phyloP scores from a whole-genome alignment of 2,113 vertebrate species.

The Ictidomys tridecemlineatus region DNA sequence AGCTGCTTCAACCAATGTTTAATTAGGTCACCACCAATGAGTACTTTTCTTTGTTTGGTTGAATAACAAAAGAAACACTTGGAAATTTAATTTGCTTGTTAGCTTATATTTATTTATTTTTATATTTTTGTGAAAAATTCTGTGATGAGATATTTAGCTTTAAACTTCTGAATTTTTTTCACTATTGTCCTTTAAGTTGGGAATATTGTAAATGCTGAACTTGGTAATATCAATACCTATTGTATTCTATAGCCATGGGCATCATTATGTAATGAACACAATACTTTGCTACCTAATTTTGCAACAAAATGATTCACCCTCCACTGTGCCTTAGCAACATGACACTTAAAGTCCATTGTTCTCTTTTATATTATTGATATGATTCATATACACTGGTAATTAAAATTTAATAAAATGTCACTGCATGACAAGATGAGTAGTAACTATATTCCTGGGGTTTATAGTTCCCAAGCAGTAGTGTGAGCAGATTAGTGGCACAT shows the following conservation, averaged over 20 bases:
- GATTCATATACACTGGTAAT: not conserved
- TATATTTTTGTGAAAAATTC: not conserved
- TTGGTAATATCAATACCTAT: not conserved
- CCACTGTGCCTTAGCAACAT: not conserved
- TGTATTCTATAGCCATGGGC: not conserved
- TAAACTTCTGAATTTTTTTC: not conserved
- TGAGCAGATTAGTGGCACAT: not conserved
- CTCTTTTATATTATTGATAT: not conserved
- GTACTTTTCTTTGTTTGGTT: not conserved
- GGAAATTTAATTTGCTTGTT: conserved; percentile 4
- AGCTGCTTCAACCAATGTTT: not conserved
- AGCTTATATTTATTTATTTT: not conserved
- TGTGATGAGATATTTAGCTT: not conserved
- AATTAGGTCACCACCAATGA: not conserved
- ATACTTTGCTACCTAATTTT: not conserved
- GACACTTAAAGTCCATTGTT: not conserved
- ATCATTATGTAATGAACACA: not conserved
- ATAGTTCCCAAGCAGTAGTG: not conserved
- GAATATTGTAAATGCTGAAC: not conserved
- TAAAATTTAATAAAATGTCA: not conserved
- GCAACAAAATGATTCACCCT: not conserved
- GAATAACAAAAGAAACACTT: not conserved
- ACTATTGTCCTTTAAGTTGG: not conserved
- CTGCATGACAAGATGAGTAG: not conserved
- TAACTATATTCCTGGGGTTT: not conserved